Conservation (phyloP, 2,113 vertebrate genomes). For the Ceyx cyanopectus region DNA sequence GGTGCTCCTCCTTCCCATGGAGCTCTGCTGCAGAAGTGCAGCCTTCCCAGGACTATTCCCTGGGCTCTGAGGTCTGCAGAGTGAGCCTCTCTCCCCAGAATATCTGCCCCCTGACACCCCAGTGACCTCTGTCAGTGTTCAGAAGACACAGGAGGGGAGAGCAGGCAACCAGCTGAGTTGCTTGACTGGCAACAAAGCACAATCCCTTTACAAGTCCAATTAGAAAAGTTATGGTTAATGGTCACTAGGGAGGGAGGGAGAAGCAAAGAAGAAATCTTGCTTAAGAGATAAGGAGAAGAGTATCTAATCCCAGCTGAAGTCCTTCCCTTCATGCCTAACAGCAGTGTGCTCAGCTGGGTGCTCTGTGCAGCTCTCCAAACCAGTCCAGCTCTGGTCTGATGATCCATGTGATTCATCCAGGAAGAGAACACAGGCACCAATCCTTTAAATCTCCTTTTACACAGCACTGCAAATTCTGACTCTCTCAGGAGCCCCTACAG, state of each 20-base stretch:
- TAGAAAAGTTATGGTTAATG: not conserved
- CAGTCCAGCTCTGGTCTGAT: not conserved
- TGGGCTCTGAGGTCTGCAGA: not conserved
- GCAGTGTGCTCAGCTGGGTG: not conserved
- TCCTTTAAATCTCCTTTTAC: not conserved
- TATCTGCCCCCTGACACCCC: not conserved
- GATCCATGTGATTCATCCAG: rapidly evolving
- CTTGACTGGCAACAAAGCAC: not conserved
- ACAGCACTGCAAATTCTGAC: not conserved
- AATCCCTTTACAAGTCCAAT: not conserved
- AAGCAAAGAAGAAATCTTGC: not conserved
- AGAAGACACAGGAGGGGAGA: not conserved
- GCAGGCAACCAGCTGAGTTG: not conserved
- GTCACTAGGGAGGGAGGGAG: not conserved
- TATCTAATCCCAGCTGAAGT: not conserved
- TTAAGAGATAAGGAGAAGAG: not conserved
- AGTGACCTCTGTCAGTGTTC: not conserved
- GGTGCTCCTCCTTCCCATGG: rapidly evolving
- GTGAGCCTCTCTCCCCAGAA: not conserved
- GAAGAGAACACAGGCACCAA: not conserved
- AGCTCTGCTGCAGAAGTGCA: not conserved
- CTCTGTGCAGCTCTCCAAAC: not conserved
- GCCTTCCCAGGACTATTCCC: not conserved
- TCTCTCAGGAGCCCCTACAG: not conserved
- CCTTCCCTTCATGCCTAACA: not conserved